Percentiles rank a stretch among this genome's conserved stretches.
Conservation (phyloP, 2,888 invertebrate species). For the Caenorhabditis uteleia region DNA sequence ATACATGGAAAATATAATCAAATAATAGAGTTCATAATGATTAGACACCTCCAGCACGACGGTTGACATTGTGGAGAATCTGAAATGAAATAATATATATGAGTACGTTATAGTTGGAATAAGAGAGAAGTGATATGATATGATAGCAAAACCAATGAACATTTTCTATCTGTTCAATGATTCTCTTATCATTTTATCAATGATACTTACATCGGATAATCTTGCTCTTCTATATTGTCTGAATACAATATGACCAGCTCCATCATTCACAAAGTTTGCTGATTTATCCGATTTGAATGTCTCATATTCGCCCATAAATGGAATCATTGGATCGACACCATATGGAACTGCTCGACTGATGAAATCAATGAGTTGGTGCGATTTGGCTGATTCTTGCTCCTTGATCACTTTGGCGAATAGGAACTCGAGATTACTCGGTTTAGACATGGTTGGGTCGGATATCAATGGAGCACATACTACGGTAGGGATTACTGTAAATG, state of each 20-base stretch:
- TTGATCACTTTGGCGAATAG: conserved; percentile 42
- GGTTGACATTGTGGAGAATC: conserved; percentile 36
- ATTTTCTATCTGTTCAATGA: background rate
- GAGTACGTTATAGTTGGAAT: background rate
- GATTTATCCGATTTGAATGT: conserved; percentile 54
- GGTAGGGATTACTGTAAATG: background rate
- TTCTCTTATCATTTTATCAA: conserved; percentile 3
- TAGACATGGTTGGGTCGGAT: conserved; percentile 11
- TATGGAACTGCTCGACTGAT: conserved; percentile 44
- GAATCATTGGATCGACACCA: conserved; percentile 45
- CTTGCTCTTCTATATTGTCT: conserved; percentile 47
- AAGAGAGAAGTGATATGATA: too few relatives aligned
- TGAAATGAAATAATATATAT: conserved; percentile 14
- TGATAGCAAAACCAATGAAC: conserved; percentile 9
- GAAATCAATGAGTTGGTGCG: conserved; percentile 41
- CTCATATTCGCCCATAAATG: conserved; percentile 46
- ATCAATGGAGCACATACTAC: conserved; percentile 21
- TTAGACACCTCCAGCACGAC: conserved; percentile 26
- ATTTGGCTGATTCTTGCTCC: conserved; percentile 41
- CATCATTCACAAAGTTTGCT: conserved; percentile 50
- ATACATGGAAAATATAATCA: background rate
- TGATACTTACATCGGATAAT: conserved; percentile 49
- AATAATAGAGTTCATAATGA: background rate
- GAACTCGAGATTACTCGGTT: conserved; percentile 26
- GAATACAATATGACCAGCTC: conserved; percentile 44